These are phyloP conservation scores for Oreonectes daqikongensis DNA, from an alignment of 2,797 vertebrate genomes.

Conservation along the genomic window DNA sequence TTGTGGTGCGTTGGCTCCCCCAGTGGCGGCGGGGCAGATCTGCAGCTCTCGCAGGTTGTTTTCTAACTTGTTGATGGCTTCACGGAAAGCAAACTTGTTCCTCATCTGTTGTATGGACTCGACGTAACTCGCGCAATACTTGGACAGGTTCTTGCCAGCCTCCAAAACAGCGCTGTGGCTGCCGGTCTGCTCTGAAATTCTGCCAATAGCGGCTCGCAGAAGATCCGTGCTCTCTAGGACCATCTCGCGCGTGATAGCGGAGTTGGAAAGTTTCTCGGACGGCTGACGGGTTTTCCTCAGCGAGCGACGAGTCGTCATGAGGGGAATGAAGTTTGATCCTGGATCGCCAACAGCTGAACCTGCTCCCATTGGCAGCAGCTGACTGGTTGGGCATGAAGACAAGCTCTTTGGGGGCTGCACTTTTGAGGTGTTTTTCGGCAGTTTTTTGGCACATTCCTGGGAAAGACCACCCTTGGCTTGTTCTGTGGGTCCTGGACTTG, in stretches of 20 bases:
- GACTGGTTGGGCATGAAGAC: constrained; percentile 60
- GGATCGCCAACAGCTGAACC: constrained; percentile 50
- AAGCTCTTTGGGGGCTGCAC: constrained; percentile 75
- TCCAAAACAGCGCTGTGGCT: constrained; percentile 95
- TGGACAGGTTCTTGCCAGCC: constrained; percentile 96
- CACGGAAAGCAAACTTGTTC: constrained; percentile 97
- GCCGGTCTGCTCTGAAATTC: constrained; percentile 91
- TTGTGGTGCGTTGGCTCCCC: constrained; percentile 84
- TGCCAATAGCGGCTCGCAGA: constrained; percentile 87
- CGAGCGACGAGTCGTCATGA: constrained; percentile 89
- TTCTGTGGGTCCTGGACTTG: constrained; percentile 71
- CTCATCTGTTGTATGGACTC: constrained; percentile 99
- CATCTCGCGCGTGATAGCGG: constrained; percentile 88
- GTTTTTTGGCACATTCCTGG: constrained; percentile 78
- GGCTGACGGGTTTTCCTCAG: constrained; percentile 92
- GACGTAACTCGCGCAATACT: constrained; percentile 92
- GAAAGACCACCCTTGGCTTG: constrained; percentile 64
- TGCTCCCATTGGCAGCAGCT: constrained; percentile 66
- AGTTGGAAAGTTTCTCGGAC: constrained; percentile 85
- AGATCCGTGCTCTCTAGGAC: constrained; percentile 89
- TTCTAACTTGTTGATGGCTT: constrained; percentile 98
- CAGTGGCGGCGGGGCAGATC: constrained; percentile 88
- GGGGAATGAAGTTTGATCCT: constrained; percentile 82
- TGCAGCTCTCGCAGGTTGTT: constrained; percentile 92
- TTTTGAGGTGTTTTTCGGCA: constrained; percentile 76